Evolutionary conservation across 2,797 vertebrate genomes (phyloP), one percentile per base, ranked within the genome.

Genomic region (Ctenochaetus hawaiiensis): DNA sequence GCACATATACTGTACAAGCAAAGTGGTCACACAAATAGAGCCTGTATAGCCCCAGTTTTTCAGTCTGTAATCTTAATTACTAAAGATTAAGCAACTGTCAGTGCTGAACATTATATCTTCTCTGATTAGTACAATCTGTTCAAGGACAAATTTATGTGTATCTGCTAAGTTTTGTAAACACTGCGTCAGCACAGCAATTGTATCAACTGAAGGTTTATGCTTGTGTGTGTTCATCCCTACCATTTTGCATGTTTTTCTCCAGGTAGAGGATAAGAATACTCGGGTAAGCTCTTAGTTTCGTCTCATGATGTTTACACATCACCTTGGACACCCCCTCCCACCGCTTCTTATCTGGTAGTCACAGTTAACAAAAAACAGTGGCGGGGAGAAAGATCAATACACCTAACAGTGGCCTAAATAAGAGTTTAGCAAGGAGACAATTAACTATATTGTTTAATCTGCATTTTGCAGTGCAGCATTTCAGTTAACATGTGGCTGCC

Each of bases 231-330:
- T 41, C 9, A 11, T 74, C 8, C 75, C 81, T 72, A 87, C 91
- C 78, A 0, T 48, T 72, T 59, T 48, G 61, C 7, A 3, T 17
- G 62, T 87, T 87, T 62, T 69, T 77, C 87, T 97, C 96, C 76
- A 97, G 85, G 20, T 95, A 96, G 4, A 98, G 76, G 12, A 92
- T 94, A 6, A 96, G 92, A 30, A 94, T 86, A 61, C 93, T 96
- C 0, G 96, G 96, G 77, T 96, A 97, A 1, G 93, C 84, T 0
- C 44, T 72, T 53, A 96, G 86, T 59, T 74, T 72, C 9, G 68
- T 41, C 2, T 87, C 78, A 1, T 77, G 58, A 14, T 90, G 92
- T 65, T 82, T 91, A 82, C 95, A 95, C 73, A 86, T 91, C 73
- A 95, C 76, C 39, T 93, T 80, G 7, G 94, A 94, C 8, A 90